Percentiles rank a stretch among this genome's conserved stretches.
Conservation (phyloP, 1,140 invertebrate genomes). For the Cydia fagiglandana region DNA sequence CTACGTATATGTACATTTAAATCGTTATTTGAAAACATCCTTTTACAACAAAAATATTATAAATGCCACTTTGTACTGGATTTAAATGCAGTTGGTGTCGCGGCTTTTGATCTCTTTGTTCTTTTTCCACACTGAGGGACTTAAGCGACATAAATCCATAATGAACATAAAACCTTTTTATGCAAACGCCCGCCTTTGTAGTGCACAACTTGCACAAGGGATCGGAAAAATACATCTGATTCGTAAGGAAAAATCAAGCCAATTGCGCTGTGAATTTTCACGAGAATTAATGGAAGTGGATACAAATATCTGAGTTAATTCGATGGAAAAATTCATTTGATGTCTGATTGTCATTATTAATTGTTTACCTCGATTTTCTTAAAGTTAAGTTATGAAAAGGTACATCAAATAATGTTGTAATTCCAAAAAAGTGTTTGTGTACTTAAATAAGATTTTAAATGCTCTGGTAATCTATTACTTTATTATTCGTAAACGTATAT, state of each 20-base stretch:
- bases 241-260: slow-evolving; percentile 55
- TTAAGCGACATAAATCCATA: neutral
- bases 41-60: too few relatives aligned
- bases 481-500: too few relatives aligned
- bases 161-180: neutral
- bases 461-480: too few relatives aligned
- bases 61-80: slow-evolving; percentile 42
- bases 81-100: slow-evolving; percentile 52
- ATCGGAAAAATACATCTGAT: slow-evolving; percentile 41
- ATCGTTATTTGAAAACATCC: too few relatives aligned
- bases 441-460: too few relatives aligned
- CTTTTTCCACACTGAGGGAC: neutral
- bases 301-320: slow-evolving; percentile 30
- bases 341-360: too few relatives aligned
- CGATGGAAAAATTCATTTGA: neutral
- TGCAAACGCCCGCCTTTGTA: slow-evolving; percentile 39
- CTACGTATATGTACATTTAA: too few relatives aligned
- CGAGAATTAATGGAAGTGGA: slow-evolving; percentile 48
- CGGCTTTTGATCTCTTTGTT: slow-evolving; percentile 44
- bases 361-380: too few relatives aligned
- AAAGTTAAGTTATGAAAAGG: too few relatives aligned
- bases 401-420: too few relatives aligned
- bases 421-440: too few relatives aligned
- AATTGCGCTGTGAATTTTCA: slow-evolving; percentile 47
- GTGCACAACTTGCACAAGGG: slow-evolving; percentile 41